Evolutionary conservation across 2,113 vertebrate species (phyloP).

Genomic region (Mesocricetus auratus): DNA sequence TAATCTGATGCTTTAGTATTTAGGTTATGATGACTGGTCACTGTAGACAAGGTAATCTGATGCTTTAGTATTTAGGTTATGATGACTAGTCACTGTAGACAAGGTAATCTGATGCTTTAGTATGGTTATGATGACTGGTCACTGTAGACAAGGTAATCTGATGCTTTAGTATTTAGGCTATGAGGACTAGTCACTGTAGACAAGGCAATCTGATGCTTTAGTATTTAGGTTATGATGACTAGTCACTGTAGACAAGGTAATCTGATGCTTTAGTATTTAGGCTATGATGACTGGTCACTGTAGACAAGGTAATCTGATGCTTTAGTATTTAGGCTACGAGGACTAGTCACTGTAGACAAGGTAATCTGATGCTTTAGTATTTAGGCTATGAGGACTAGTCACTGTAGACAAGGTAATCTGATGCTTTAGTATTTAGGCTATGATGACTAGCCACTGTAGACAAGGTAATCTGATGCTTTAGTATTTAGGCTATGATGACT

Average conservation of each 20-base stretch:
- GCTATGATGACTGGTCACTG: too few relatives aligned
- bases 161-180: too few relatives aligned
- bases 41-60: too few relatives aligned
- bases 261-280: too few relatives aligned
- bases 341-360: background rate
- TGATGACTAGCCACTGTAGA: background rate
- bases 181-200: too few relatives aligned
- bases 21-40: background rate
- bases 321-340: too few relatives aligned
- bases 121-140: background rate
- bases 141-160: too few relatives aligned
- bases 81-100: background rate
- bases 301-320: too few relatives aligned
- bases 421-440: background rate
- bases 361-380: background rate
- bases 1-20: background rate
- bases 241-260: too few relatives aligned
- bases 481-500: constrained; percentile 4
- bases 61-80: constrained; percentile 30
- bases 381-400: constrained; percentile 25
- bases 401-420: background rate
- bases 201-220: too few relatives aligned
- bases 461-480: background rate
- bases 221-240: too few relatives aligned
- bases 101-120: too few relatives aligned